Base-by-base conservation (phyloP, 64 coral and sea anemone genomes). In the Cladopsammia gracilis region DNA sequence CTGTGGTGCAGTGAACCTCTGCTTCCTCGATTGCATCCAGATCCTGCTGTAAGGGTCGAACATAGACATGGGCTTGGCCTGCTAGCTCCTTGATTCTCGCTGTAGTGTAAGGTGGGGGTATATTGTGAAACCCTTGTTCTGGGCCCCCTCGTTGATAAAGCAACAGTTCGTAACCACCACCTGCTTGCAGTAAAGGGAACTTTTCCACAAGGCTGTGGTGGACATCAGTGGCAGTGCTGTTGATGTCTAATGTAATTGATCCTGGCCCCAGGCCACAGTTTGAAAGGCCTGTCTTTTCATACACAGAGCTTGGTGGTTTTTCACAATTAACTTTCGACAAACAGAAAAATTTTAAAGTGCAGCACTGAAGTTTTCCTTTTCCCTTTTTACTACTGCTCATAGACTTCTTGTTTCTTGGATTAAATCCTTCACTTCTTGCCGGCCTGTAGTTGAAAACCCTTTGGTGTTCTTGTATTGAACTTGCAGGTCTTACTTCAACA, bases 331-430 rank as follows among this genome's bases (percentile, higher is more conserved):
- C 70, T 91, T 62, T 70, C 5, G 89, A 77, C 26, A 91, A 25
- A 24, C 76, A 91, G 19, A 91, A 62, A 91, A 91, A 80, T 74
- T 81, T 56, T 14, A 91, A 77, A 42, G 75, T 62, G n/a, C 89
- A 90, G 11, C 56, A 48, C 46, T 77, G 76, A 24, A 42, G 7
- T 25, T 76, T 25, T 1, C 73, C 44, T 76, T 76, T 47, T 0
- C 73, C 73, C 43, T 47, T 76, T 76, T 76, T 25, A 47, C 47
- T 25, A 18, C 73, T 76, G 73, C 25, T 44, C 2, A 5, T 46
- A 44, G 20, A 2, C 57, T 79, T 79, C 58, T 79, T 54, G n/a
- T 34, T 52, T 49, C 47, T 57, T 22, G 52, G 52, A 51, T 26
- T 52, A 11, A 57, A 78, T 24, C 75, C 48, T 78, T 34, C 75